Base-by-base conservation (phyloP, 2,888 invertebrate genomes). In the Lysandra coridon region DNA sequence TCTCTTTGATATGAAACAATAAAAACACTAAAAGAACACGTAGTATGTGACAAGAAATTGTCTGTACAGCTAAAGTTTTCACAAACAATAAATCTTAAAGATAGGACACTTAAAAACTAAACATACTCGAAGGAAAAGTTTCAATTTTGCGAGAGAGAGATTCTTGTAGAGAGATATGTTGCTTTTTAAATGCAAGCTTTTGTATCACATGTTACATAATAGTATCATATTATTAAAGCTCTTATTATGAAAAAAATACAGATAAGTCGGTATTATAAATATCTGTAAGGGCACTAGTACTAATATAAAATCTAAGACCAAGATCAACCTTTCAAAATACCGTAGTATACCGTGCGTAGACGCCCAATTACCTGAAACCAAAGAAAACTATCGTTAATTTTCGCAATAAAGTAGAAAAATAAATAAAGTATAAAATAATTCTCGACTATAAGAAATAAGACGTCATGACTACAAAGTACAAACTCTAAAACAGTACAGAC, bases 101-200 rank as follows among this genome's bases (percentile, higher is more conserved):
- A 83, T 84, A 83, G 82, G 81, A 83, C 81, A 81, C 83, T 81
- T 83, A 82, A 82, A 83, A 84, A 82, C 82, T 83, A 81, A 81
- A 84, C 82, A 83, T 82, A 81, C 81, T 83, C 81, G 80, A 83
- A 80, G 79, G 81, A 81, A 82, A 85, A 85, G 81, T 82, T 85
- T 84, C 81, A 82, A 83, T 84, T 69, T 84, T 82, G 82, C 76
- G 81, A 83, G 81, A 82, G 81, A 82, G 81, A 23, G 23, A 23
- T 83, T 84, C 83, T 82, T 84, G 82, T 83, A 83, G 82, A 80
- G 79, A 74, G 78, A 78, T 74, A 37, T 80, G 80, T 78, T 78
- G 64, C 76, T 77, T 79, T 80, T 79, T 73, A 69, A 69, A 62
- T 78, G 64, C 78, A 79, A 79, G 78, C 74, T 81, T 82, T 79